Evolutionary conservation across 2,888 invertebrate genomes (phyloP).

Genomic region (Chaetogeoica ovagalla): DNA sequence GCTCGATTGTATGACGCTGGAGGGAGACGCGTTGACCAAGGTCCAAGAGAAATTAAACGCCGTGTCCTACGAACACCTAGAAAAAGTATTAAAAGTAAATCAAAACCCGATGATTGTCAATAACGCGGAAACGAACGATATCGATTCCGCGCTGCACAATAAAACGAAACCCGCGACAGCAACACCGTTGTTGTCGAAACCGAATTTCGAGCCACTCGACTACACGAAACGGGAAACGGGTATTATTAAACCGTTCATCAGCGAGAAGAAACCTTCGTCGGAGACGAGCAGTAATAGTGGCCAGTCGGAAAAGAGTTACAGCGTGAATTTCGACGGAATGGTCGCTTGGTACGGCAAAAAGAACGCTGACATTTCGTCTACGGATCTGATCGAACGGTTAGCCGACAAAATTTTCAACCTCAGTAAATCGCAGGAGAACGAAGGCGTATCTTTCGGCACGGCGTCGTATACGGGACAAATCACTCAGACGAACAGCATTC

Average conservation of each 20-base stretch:
- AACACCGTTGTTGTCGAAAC: conserved; percentile 7
- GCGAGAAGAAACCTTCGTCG: conserved; percentile 9
- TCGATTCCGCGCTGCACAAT: conserved; percentile 1
- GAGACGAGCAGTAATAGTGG: not conserved
- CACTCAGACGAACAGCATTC: conserved; percentile 28
- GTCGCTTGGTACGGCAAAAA: conserved; percentile 45
- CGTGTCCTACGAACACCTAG: conserved; percentile 40
- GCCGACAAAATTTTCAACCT: conserved; percentile 42
- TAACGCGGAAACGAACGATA: conserved; percentile 16
- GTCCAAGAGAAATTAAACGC: conserved; percentile 54
- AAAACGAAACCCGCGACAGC: not conserved
- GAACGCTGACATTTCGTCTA: conserved; percentile 43
- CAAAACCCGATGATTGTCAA: conserved; percentile 29
- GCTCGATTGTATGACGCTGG: conserved; percentile 54
- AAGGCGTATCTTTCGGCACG: conserved; percentile 28
- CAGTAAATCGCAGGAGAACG: conserved; percentile 39
- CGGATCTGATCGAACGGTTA: conserved; percentile 46
- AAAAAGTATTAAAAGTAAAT: conserved; percentile 50
- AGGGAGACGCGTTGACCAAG: conserved; percentile 54
- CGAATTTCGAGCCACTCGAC: conserved; percentile 45
- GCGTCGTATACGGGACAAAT: conserved; percentile 39
- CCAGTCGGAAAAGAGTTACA: conserved; percentile 39
- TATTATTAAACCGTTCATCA: conserved; percentile 44
- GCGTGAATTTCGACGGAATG: conserved; percentile 45
- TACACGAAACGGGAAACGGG: conserved; percentile 49